Evolutionary conservation across 1,140 invertebrate species (phyloP).

Genomic region (Brachystomella parvula): DNA sequence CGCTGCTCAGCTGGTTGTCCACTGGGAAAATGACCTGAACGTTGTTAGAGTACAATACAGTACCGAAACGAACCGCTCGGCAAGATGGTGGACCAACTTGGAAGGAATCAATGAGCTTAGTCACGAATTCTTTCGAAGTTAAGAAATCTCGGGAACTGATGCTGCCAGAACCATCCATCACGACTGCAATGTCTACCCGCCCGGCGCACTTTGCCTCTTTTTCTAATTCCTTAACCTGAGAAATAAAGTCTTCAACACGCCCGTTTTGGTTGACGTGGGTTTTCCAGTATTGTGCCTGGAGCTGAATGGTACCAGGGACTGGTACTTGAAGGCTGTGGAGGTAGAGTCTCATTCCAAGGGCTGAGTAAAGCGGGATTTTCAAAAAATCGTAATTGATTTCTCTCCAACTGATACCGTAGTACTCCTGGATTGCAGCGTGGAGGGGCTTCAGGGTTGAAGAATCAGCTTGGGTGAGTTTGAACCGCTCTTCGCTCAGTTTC

Average conservation of each 20-base stretch:
- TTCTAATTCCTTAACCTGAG: not conserved
- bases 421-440: not conserved
- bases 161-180: slow-evolving; percentile 16
- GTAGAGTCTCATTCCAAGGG: slow-evolving; percentile 16
- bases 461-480: not conserved
- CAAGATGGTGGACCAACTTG: too few relatives aligned
- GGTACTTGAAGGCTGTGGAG: not conserved
- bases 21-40: not conserved
- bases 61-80: not conserved
- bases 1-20: not conserved
- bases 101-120: slow-evolving; percentile 6
- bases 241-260: not conserved
- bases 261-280: slow-evolving; percentile 11
- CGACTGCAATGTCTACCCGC: slow-evolving; percentile 13
- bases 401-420: slow-evolving; percentile 16
- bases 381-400: slow-evolving; percentile 3
- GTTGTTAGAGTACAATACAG: not conserved
- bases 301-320: not conserved
- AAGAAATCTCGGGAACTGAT: not conserved
- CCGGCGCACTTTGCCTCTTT: not conserved
- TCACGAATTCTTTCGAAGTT: slow-evolving; percentile 12
- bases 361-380: slow-evolving; percentile 18
- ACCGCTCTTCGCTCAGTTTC: not conserved
- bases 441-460: not conserved
- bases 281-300: slow-evolving; percentile 18